Percentiles rank a stretch among this genome's conserved stretches.
Conservation (phyloP, 2,888 invertebrate species). For the Sussaba pulchella region DNA sequence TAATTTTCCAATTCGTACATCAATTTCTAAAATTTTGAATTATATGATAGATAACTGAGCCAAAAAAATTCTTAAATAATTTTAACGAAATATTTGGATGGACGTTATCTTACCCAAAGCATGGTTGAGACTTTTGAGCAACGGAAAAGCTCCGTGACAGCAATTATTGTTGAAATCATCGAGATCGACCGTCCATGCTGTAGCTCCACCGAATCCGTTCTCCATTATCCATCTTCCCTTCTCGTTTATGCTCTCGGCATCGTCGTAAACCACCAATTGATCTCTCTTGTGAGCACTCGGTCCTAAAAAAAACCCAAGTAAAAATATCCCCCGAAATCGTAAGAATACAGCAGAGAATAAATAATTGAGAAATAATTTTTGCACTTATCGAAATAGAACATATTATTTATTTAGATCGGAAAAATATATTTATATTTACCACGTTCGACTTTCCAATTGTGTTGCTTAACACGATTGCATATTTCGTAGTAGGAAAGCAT, state of each 20-base stretch:
- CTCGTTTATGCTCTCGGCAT: constrained; percentile 90
- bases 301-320: constrained; percentile 82
- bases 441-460: constrained; percentile 73
- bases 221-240: constrained; percentile 91
- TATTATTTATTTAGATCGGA: too few species aligned
- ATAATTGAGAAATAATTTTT: too few species aligned
- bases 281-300: constrained; percentile 92
- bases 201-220: constrained; percentile 92
- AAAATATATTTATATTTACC: constrained; percentile 11
- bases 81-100: too few species aligned
- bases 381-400: too few species aligned
- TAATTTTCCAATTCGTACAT: too few species aligned
- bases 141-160: constrained; percentile 91
- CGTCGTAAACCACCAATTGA: constrained; percentile 97
- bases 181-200: constrained; percentile 95
- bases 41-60: too few species aligned
- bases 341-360: too few species aligned
- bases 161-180: constrained; percentile 95
- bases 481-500: constrained; percentile 96
- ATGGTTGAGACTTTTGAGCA: constrained; percentile 91
- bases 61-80: too few species aligned
- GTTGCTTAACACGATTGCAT: constrained; percentile 87
- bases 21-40: too few species aligned
- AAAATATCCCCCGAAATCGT: too few species aligned
- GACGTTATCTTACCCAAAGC: constrained; percentile 89